Evolutionary conservation across 2,113 vertebrate species (phyloP).

Genomic region (Brachypodius melanocephalos): DNA sequence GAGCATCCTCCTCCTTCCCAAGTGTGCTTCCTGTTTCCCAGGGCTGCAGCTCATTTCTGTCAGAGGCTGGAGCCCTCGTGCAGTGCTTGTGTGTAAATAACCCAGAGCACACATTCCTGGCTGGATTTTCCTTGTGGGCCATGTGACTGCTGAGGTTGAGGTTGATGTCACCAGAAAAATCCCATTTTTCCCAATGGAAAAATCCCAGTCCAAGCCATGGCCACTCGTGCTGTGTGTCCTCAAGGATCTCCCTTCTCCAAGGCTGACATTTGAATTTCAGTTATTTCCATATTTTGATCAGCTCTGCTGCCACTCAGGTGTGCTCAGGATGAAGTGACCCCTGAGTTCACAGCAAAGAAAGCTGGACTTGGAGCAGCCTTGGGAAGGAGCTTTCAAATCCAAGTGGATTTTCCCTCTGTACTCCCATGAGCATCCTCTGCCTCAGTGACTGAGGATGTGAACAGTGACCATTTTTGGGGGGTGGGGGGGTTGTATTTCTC

Average conservation of each 20-base stretch:
- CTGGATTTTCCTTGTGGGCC: not conserved
- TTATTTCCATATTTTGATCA: not conserved
- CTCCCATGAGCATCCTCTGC: not conserved
- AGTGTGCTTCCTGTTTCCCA: conserved; percentile 17
- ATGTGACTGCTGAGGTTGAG: not conserved
- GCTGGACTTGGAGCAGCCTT: not conserved
- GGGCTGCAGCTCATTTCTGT: not conserved
- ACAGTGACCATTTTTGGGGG: not conserved
- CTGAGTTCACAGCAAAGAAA: not conserved
- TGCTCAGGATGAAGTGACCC: not conserved
- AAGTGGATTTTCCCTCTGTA: not conserved
- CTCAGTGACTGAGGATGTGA: not conserved
- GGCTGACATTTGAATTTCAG: not conserved
- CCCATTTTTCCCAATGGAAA: too few species aligned
- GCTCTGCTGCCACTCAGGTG: not conserved
- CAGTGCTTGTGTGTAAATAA: not conserved
- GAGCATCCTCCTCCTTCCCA: not conserved
- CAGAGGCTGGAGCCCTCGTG: not conserved
- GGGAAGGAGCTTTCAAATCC: not conserved
- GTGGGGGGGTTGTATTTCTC: not conserved
- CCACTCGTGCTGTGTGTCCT: not conserved
- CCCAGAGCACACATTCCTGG: not conserved
- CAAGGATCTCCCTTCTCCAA: not conserved
- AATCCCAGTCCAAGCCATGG: not conserved
- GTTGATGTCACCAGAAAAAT: not conserved